Evolutionary conservation across 2,888 invertebrate species (phyloP).

Genomic region (Dione juno): DNA sequence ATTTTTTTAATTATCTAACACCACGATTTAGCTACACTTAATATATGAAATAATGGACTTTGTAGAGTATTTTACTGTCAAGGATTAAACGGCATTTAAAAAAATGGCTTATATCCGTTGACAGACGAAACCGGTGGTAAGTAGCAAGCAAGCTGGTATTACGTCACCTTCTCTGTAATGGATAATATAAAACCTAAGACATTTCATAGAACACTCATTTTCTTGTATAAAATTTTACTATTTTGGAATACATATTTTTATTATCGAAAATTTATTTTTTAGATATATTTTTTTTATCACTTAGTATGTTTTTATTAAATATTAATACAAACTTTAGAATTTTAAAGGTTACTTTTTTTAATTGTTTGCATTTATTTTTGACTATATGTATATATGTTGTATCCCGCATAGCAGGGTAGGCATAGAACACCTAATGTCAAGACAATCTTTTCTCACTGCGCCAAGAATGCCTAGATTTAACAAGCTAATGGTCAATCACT

Average conservation of each 20-base stretch:
- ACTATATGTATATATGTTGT: no score
- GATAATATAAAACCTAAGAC: constrained; percentile 6
- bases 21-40: background rate
- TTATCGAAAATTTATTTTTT: background rate
- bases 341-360: no score
- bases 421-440: no score
- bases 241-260: constrained; percentile 12
- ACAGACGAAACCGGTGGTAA: background rate
- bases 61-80: no score
- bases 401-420: no score
- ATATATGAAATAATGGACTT: background rate
- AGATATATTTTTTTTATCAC: background rate
- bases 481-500: no score
- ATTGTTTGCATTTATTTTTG: no score
- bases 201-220: constrained; percentile 10
- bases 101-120: background rate
- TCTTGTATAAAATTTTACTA: constrained; percentile 16
- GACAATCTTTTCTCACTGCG: no score
- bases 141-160: background rate
- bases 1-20: background rate
- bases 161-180: background rate
- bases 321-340: background rate
- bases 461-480: no score
- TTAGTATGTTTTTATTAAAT: background rate
- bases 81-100: background rate